Percentiles rank a stretch among this genome's conserved stretches.
Conservation (phyloP, 2,888 invertebrate species). For the Lypha dubia region DNA sequence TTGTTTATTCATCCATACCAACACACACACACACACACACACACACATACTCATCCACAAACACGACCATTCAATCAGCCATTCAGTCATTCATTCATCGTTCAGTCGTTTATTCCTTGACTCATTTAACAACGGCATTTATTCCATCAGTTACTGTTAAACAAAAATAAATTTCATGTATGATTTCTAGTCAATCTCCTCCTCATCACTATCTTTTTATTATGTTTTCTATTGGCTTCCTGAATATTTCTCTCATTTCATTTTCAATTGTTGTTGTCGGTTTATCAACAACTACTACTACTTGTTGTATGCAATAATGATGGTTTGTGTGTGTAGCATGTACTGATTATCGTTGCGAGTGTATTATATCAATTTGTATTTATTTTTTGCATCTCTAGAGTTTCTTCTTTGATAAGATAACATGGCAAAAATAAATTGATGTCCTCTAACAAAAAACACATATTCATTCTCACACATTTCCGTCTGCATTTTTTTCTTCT, state of each 20-base stretch:
- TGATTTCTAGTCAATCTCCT: constrained; percentile 60
- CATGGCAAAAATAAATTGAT: constrained; percentile 58
- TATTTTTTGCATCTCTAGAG: constrained; percentile 17
- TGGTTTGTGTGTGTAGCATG: not conserved
- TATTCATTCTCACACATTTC: constrained; percentile 2
- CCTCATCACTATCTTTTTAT: constrained; percentile 48
- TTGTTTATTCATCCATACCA: constrained; percentile 12
- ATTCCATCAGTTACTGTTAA: constrained; percentile 52
- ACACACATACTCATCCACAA: not conserved
- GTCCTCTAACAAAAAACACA: constrained; percentile 43
- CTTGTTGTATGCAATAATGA: not conserved
- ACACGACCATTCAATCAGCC: not conserved
- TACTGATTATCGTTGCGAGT: not conserved
- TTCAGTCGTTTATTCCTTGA: constrained; percentile 3
- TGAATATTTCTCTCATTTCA: not conserved
- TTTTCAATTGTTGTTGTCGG: constrained; percentile 26
- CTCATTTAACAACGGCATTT: not conserved
- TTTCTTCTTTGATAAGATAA: constrained; percentile 54
- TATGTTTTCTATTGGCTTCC: constrained; percentile 31
- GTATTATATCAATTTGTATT: constrained; percentile 33
- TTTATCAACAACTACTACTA: constrained; percentile 4
- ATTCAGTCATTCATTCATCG: not conserved
- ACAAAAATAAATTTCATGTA: constrained; percentile 46
- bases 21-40: too few relatives aligned
- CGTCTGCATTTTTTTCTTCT: too few relatives aligned